Conservation (phyloP, 2,888 invertebrate species). For the Andrena marginata region DNA sequence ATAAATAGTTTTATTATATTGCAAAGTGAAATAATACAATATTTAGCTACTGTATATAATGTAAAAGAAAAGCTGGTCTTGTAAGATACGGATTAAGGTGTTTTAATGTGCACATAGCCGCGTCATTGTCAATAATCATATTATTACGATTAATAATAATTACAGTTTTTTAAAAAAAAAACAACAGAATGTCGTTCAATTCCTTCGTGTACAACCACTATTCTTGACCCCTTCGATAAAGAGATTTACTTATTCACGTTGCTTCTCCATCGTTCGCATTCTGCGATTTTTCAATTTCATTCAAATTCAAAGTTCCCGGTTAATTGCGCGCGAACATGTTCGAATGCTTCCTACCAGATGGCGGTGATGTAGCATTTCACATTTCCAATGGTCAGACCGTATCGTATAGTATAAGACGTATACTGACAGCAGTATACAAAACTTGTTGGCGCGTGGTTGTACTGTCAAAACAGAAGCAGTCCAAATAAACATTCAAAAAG, state of each 20-base stretch:
- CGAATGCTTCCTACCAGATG: conserved; percentile 3
- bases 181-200: conserved; percentile 86
- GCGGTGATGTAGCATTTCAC: neutral
- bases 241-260: neutral
- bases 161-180: conserved; percentile 82
- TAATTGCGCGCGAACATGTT: too few relatives aligned
- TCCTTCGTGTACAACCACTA: neutral
- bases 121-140: conserved; percentile 85
- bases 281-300: too few relatives aligned
- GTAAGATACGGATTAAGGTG: conserved; percentile 86
- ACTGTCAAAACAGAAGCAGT: neutral
- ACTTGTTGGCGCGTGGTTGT: neutral
- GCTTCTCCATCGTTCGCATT: too few relatives aligned
- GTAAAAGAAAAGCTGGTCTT: conserved; percentile 86
- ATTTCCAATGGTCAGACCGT: neutral
- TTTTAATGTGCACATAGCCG: conserved; percentile 87
- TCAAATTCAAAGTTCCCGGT: too few relatives aligned
- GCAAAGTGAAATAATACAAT: conserved; percentile 80
- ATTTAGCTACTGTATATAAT: conserved; percentile 85
- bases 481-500: neutral
- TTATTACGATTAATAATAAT: conserved; percentile 85
- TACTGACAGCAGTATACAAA: neutral
- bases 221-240: neutral
- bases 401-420: too few relatives aligned
- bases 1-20: conserved; percentile 82